Conservation (phyloP, 2,797 vertebrate species). For the Coracias cyanogaster region DNA sequence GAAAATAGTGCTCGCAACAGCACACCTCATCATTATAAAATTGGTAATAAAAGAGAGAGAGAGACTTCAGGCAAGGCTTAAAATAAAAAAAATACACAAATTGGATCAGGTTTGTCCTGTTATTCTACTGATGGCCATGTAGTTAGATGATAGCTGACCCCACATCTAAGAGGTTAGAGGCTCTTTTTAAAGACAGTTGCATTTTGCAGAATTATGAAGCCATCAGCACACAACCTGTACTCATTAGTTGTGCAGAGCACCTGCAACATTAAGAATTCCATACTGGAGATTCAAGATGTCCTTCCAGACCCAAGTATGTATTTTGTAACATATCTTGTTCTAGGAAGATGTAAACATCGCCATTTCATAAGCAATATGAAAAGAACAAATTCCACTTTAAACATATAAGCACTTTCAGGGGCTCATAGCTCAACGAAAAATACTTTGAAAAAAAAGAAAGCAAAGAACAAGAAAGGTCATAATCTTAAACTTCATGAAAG, state of each 20-base stretch:
- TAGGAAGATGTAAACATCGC: not conserved
- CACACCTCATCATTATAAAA: not conserved
- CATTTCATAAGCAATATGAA: not conserved
- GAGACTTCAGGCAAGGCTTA: not conserved
- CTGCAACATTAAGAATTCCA: not conserved
- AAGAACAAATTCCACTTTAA: not conserved
- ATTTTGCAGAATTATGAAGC: not conserved
- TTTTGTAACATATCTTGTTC: not conserved
- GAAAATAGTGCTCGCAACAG: not conserved
- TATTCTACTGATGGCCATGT: not conserved
- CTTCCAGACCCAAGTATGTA: not conserved
- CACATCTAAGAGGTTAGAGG: not conserved
- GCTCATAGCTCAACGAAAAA: not conserved
- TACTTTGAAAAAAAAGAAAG: not conserved
- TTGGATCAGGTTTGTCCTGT: not conserved
- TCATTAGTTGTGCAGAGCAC: not conserved
- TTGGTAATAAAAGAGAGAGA: not conserved
- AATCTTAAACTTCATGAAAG: not conserved
- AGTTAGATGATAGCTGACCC: not conserved
- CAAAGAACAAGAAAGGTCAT: not conserved
- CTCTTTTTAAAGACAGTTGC: not conserved
- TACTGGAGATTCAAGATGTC: not conserved
- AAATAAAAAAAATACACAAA: not conserved
- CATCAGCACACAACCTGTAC: not conserved
- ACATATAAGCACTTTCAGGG: not conserved